Evolutionary conservation across 2,113 vertebrate species (phyloP).

Genomic region (Syrmaticus mikado): DNA sequence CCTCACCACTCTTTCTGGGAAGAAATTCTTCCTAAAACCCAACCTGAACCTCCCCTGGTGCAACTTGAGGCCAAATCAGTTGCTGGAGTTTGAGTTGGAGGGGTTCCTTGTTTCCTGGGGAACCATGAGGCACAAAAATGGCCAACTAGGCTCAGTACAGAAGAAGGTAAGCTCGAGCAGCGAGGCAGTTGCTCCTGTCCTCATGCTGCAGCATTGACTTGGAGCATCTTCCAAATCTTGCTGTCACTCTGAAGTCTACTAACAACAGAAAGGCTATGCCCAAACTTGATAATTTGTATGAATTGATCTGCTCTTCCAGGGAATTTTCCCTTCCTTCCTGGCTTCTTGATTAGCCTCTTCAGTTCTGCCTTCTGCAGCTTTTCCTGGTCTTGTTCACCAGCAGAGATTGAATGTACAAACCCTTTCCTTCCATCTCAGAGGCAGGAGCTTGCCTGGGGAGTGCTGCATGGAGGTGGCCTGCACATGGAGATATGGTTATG

Average conservation of each 20-base stretch:
- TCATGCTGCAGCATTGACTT: rapidly evolving
- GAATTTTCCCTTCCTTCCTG: background rate
- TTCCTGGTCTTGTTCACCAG: background rate
- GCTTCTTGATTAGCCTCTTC: background rate
- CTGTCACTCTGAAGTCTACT: background rate
- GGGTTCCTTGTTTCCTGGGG: background rate
- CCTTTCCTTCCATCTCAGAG: background rate
- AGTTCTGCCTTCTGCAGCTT: background rate
- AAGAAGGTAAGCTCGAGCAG: background rate
- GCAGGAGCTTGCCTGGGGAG: background rate
- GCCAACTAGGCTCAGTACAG: background rate
- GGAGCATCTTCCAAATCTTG: background rate
- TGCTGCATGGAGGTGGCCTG: background rate
- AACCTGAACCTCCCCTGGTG: too few species aligned
- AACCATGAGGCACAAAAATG: too few species aligned
- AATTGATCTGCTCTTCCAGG: background rate
- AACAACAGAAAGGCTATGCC: background rate
- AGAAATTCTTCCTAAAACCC: too few species aligned
- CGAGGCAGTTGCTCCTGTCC: background rate
- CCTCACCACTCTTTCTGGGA: too few species aligned
- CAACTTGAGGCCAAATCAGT: background rate
- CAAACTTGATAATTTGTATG: background rate
- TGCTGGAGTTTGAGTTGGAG: background rate
- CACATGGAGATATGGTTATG: rapidly evolving
- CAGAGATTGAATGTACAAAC: background rate